phyloP scores from a whole-genome alignment of 1,140 invertebrate genomes.

The Lysiphlebus fabarum region DNA sequence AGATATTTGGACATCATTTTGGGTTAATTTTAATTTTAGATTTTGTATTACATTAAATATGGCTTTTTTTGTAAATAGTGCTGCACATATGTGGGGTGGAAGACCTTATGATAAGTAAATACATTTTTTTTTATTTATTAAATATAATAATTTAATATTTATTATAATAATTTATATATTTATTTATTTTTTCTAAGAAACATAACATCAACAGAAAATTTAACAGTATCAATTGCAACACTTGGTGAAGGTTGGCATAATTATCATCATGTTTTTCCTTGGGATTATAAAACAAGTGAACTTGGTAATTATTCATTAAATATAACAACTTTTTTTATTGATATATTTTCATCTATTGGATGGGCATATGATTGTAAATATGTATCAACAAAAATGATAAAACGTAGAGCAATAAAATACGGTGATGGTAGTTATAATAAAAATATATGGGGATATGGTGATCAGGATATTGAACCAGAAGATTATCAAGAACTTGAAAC shows the following conservation, averaged over 20 bases:
- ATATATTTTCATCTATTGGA: constrained; percentile 67
- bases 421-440: constrained; percentile 63
- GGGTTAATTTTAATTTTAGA: constrained; percentile 77
- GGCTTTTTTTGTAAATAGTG: constrained; percentile 90
- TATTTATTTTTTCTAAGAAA: constrained; percentile 52
- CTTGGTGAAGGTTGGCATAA: constrained; percentile 90
- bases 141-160: background rate
- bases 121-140: constrained; percentile 56
- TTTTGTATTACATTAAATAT: constrained; percentile 83
- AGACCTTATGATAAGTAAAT: constrained; percentile 84
- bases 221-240: constrained; percentile 66
- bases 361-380: constrained; percentile 73
- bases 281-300: constrained; percentile 86
- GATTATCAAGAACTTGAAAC: constrained; percentile 54
- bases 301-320: constrained; percentile 66
- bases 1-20: constrained; percentile 72
- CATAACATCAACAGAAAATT: constrained; percentile 72
- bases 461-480: constrained; percentile 55
- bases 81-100: constrained; percentile 86
- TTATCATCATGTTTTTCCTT: constrained; percentile 89
- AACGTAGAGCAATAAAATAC: constrained; percentile 58
- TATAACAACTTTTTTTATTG: constrained; percentile 70
- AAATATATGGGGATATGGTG: constrained; percentile 61
- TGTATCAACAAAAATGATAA: constrained; percentile 64
- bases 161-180: background rate